Evolutionary conservation across 1,140 invertebrate species (phyloP), one percentile per base, ranked within the genome.

Genomic region (Portunus trituberculatus): DNA sequence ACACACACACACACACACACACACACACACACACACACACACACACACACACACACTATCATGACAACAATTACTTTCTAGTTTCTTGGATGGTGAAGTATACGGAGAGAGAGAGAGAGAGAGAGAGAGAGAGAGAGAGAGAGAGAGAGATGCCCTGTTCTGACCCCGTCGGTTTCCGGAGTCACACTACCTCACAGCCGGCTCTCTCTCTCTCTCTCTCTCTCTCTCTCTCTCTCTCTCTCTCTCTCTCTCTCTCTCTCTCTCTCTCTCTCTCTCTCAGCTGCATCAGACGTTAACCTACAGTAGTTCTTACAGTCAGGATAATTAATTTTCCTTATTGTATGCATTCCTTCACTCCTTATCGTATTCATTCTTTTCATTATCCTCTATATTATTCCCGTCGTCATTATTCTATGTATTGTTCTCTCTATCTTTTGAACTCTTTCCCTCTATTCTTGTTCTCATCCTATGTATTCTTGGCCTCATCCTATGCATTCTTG

Each of bases 1-100:
- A 76, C 67, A 76, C 67, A 76, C 67, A 76, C 67, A 76, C n/a
- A n/a, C 67, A n/a, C 67, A n/a, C 67, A n/a, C 67, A n/a, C 67
- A n/a, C 67, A n/a, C 67, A n/a, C 67, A n/a, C 67, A 76, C 67
- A 76, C 67, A 76, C 67, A 76, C 67, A 76, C 67, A 76, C 67
- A 76, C 67, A 76, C 67, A 76, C 67, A 76, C 67, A 76, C 67
- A 76, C 67, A 76, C 67, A n/a, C 67, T 12, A 76, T 76, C 67
- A 76, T 76, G 12, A 25, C n/a, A 20, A n/a, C 25, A 76, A 76
- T 76, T 76, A 76, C 20, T 76, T 76, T n/a, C 67, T 76, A 76
- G 67, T 76, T 76, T 76, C 67, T 20, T 76, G 67, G 67, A 20
- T 76, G 20, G 67, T 76, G 67, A 20, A 59, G 52, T 39, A 2